These are phyloP conservation scores for Cryptocheilus praepositus DNA, from an alignment of 2,888 invertebrate species.

Conservation along the genomic window DNA sequence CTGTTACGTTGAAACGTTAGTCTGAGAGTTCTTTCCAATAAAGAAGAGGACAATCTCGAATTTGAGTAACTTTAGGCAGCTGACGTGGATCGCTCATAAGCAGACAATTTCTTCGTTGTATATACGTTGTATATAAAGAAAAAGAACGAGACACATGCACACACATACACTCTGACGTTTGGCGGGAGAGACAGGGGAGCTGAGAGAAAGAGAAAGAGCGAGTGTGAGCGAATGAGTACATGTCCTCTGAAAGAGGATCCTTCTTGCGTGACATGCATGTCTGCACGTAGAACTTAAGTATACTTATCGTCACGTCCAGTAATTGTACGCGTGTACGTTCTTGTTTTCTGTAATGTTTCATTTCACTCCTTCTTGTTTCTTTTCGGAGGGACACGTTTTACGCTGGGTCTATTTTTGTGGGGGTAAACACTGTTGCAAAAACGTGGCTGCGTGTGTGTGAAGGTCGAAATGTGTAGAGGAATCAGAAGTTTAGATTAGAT, in stretches of 20 bases:
- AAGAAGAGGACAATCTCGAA: background rate
- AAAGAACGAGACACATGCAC: too few relatives aligned
- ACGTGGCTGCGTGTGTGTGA: too few relatives aligned
- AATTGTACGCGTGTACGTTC: conserved; percentile 3
- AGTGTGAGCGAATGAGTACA: background rate
- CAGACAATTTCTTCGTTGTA: too few relatives aligned
- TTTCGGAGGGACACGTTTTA: background rate
- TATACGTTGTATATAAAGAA: too few relatives aligned
- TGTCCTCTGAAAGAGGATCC: conserved; percentile 10
- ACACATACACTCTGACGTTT: background rate
- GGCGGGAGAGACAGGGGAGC: background rate
- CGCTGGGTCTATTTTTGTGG: too few relatives aligned
- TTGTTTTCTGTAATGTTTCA: background rate
- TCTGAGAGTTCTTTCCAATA: too few relatives aligned
- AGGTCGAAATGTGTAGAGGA: too few relatives aligned
- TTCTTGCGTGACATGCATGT: conserved; percentile 1
- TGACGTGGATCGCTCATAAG: too few relatives aligned
- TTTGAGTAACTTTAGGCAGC: background rate
- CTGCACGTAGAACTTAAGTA: conserved; percentile 6
- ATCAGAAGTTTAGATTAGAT: too few relatives aligned
- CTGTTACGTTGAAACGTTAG: too few relatives aligned
- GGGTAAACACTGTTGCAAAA: too few relatives aligned
- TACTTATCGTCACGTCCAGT: background rate
- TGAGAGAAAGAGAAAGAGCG: conserved; percentile 5
- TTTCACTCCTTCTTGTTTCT: background rate